Percentiles rank a stretch among this genome's conserved stretches.
Evolutionary conservation across 1,140 invertebrate genomes (phyloP).

Genomic region (Mycetomoellerius zeteki): DNA sequence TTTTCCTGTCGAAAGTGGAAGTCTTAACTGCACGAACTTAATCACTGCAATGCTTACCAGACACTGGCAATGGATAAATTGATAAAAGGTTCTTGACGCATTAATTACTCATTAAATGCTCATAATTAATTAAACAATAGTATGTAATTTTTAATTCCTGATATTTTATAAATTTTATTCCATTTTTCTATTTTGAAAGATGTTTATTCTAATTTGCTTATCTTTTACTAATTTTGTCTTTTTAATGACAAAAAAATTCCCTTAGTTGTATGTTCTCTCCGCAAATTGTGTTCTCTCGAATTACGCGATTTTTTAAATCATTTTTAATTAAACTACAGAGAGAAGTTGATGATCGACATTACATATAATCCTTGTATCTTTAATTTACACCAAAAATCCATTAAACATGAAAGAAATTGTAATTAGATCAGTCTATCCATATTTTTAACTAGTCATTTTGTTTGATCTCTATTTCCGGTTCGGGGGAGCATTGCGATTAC

Average conservation of each 20-base stretch:
- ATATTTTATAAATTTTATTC: conserved; percentile 6
- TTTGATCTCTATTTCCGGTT: conserved; percentile 7
- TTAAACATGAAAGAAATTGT: conserved; percentile 11
- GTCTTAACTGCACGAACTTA: conserved; percentile 29
- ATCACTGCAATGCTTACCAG: conserved; percentile 37
- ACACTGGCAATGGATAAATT: background rate
- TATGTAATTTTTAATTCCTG: background rate
- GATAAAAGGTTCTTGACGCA: background rate
- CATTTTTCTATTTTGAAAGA: background rate
- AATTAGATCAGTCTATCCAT: background rate
- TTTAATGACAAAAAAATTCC: background rate
- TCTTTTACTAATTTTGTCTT: background rate
- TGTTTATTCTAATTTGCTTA: background rate
- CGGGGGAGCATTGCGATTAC: background rate
- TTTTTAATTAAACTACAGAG: background rate
- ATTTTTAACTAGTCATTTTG: background rate
- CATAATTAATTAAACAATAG: conserved; percentile 17
- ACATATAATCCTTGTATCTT: background rate
- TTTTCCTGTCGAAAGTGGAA: background rate
- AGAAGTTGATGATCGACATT: background rate
- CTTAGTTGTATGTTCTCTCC: background rate
- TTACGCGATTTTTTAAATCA: background rate
- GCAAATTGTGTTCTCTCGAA: background rate
- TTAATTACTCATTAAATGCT: conserved; percentile 30
- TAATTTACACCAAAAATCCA: conserved; percentile 7